Conservation (phyloP, 2,888 invertebrate species). For the Timema podura region DNA sequence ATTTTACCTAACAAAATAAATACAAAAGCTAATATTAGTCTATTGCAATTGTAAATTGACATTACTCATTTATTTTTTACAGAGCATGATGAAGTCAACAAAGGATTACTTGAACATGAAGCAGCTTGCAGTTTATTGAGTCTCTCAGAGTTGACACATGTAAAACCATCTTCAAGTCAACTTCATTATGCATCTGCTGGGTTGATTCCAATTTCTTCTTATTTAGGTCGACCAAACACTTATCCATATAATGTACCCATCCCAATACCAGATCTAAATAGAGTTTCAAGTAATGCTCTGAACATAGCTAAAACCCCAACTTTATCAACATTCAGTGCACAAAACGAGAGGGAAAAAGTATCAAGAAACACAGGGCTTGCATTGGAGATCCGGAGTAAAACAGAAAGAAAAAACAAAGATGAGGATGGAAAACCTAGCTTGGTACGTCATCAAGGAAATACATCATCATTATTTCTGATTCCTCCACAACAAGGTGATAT, state of each 20-base stretch:
- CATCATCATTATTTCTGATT: conserved; percentile 28
- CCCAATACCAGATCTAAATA: conserved; percentile 27
- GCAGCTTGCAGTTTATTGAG: conserved; percentile 79
- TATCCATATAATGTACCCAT: conserved; percentile 55
- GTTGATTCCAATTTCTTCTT: conserved; percentile 51
- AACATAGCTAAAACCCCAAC: conserved; percentile 32
- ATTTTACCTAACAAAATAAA: too few relatives aligned
- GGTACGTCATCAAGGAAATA: conserved; percentile 37
- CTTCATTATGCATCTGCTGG: conserved; percentile 37
- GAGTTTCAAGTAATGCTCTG: neutral
- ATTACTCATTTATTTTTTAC: neutral
- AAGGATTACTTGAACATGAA: conserved; percentile 63
- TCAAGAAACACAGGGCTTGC: conserved; percentile 34
- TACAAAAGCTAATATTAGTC: too few relatives aligned
- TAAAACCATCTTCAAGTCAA: conserved; percentile 34
- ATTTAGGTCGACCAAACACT: conserved; percentile 60
- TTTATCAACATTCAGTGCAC: conserved; percentile 34
- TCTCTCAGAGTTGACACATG: conserved; percentile 55
- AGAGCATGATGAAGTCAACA: conserved; percentile 26
- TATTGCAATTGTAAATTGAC: too few relatives aligned
- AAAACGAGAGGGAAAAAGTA: conserved; percentile 35
- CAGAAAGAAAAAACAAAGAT: conserved; percentile 11
- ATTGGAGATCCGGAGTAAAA: conserved; percentile 27
- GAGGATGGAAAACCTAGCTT: conserved; percentile 27
- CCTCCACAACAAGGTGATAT: conserved; percentile 25